phyloP scores from a whole-genome alignment of 2,888 invertebrate genomes.

The Drosophila lutescens region DNA sequence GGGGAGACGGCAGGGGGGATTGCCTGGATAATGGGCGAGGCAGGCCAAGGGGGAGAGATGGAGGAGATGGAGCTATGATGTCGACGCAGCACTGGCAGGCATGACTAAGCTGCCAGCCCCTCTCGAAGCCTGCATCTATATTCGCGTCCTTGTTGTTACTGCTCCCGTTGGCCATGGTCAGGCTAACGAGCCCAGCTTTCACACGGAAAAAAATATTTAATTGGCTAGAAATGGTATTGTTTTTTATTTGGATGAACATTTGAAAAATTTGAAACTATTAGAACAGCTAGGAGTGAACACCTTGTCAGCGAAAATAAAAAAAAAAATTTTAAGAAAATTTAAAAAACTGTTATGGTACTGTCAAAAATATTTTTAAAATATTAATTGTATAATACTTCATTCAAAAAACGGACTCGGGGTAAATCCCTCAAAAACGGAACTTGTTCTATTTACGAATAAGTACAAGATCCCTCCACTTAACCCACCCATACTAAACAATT shows the following conservation, averaged over 20 bases:
- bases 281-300: no score
- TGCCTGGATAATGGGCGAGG: constrained; percentile 14
- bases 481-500: no score
- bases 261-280: no score
- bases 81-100: constrained; percentile 53
- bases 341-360: no score
- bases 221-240: neutral
- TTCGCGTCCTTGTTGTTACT: constrained; percentile 39
- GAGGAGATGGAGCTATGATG: constrained; percentile 36
- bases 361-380: no score
- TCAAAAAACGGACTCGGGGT: no score
- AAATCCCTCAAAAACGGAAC: no score
- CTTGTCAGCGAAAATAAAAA: no score
- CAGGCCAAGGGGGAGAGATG: constrained; percentile 1
- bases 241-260: neutral
- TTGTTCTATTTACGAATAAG: no score
- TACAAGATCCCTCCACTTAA: no score
- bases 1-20: neutral
- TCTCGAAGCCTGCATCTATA: constrained; percentile 23
- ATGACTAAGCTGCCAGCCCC: constrained; percentile 47
- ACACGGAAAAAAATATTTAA: neutral
- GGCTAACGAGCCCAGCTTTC: constrained; percentile 61
- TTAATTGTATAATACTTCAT: no score
- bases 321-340: no score
- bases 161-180: constrained; percentile 54